Percentiles rank a stretch among this genome's conserved stretches.
phyloP scores from a whole-genome alignment of 2,113 vertebrate species.

The Sclerurus mexicanus region DNA sequence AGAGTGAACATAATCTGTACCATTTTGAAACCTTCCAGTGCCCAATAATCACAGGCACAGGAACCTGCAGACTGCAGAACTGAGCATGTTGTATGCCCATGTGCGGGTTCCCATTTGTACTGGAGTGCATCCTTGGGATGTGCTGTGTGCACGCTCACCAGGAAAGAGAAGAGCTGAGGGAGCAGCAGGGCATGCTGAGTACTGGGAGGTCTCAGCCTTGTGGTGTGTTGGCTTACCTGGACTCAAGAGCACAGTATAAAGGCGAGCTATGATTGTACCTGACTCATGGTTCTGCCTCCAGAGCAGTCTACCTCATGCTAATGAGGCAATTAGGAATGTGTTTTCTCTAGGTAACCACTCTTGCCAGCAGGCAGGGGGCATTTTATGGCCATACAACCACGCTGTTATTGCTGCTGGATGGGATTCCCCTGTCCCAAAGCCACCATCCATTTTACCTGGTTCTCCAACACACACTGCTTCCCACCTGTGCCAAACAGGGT shows the following conservation, averaged over 20 bases:
- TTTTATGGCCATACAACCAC: background rate
- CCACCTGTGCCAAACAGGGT: background rate
- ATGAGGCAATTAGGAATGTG: background rate
- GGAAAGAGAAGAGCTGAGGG: background rate
- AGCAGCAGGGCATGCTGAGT: background rate
- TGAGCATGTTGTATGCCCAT: accelerated
- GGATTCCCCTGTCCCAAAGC: background rate
- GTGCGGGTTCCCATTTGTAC: background rate
- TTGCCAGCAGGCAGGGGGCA: background rate
- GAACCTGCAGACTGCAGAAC: background rate
- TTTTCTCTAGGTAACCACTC: background rate
- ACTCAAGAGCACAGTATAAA: background rate
- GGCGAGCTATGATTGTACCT: background rate
- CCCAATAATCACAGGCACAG: background rate
- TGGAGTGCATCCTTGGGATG: accelerated
- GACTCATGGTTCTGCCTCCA: background rate
- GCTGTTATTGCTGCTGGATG: background rate
- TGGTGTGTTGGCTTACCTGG: background rate
- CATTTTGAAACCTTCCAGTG: background rate
- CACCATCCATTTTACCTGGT: background rate
- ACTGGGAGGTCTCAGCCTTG: background rate
- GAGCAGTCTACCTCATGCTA: background rate
- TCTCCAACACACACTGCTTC: background rate
- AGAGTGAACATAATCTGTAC: background rate
- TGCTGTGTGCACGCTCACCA: accelerated